Percentiles rank a stretch among this genome's conserved stretches.
phyloP scores from a whole-genome alignment of 2,113 vertebrate genomes.

The Butorides virescens region DNA sequence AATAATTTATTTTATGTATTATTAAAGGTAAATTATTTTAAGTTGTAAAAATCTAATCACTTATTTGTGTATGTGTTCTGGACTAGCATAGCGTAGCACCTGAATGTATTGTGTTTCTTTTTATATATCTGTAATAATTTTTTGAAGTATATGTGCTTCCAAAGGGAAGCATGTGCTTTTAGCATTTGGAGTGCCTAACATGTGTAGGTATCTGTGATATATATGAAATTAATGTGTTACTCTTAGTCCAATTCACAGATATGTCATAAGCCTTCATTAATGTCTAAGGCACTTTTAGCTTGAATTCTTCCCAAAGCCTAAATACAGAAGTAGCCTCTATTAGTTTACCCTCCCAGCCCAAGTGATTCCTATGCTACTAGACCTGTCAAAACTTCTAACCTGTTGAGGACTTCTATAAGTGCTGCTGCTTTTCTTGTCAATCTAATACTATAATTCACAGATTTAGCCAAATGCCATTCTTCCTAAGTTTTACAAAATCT shows the following conservation, averaged over 20 bases:
- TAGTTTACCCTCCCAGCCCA: background rate
- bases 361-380: background rate
- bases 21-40: background rate
- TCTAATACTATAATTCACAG: background rate
- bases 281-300: background rate
- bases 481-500: background rate
- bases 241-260: background rate
- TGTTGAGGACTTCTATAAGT: background rate
- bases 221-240: background rate
- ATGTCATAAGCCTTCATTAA: background rate
- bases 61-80: background rate
- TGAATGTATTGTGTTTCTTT: background rate
- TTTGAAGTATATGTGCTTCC: background rate
- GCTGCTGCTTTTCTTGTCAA: background rate
- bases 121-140: background rate
- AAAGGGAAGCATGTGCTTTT: background rate
- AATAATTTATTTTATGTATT: background rate
- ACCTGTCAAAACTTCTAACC: background rate
- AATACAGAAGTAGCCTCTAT: background rate
- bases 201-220: background rate
- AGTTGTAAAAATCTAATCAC: background rate
- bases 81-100: background rate
- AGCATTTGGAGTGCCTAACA: background rate
- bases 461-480: background rate
- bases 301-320: background rate